Evolutionary conservation across 2,888 invertebrate genomes (phyloP), one percentile per base, ranked within the genome.

Genomic region (Criorhina ranunculi): DNA sequence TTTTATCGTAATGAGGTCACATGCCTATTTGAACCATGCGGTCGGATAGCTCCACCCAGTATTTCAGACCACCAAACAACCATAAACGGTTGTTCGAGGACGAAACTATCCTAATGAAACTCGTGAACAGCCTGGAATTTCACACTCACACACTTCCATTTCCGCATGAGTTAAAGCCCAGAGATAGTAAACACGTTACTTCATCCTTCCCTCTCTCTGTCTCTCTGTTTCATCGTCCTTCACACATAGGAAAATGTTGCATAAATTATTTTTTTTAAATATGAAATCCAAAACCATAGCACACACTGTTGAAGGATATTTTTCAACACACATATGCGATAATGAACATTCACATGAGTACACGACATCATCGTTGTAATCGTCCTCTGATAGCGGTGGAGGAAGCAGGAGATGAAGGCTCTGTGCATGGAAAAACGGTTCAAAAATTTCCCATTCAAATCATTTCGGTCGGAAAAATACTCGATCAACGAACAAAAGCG

Each of bases 221-320:
- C 6, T 15, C 40, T n/a, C 2, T 7, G 15, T 24, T 24, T 9
- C 37, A 11, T 53, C 67, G 77, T 82, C 72, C 72, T 72, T 67
- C 76, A 81, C 46, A 35, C 40, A 15, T 19, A 11, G 42, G 42
- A 83, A 69, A 66, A 67, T 78, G 78, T 83, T 73, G 55, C 83
- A 83, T 78, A 73, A 73, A 83, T 78, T 83, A 83, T 78, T 42
- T n/a, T 73, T 83, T 73, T 78, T 78, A 81, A 81, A 72, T 53
- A 49, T 51, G 64, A 66, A 64, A 76, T 40, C 62, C 62, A 59
- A 64, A 76, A 72, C 69, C 57, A 46, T 31, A 57, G 12, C 17
- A 12, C 12, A 29, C 11, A 51, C 2, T 11, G 55, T 44, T 17
- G 44, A 37, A 40, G 59, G 46, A 49, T 37, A 44, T 9, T 64